Conservation (phyloP, 2,888 invertebrate genomes). For the Troides helena region DNA sequence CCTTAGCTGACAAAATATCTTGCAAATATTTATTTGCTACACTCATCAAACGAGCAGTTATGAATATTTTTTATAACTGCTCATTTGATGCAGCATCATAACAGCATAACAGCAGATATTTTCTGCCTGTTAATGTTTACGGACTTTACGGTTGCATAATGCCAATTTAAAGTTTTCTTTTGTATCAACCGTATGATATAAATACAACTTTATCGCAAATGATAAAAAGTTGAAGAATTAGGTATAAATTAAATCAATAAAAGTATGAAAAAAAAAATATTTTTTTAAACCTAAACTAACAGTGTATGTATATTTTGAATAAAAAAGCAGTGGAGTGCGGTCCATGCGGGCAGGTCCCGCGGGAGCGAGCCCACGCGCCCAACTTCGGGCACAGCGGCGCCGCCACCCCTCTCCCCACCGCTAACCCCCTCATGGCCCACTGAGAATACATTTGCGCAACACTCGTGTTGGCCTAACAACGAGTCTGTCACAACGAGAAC, state of each 20-base stretch:
- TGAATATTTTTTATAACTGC: too few species aligned
- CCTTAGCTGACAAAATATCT: constrained; percentile 63
- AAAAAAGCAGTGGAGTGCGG: constrained; percentile 52
- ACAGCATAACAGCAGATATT: too few species aligned
- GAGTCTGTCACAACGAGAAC: constrained; percentile 69
- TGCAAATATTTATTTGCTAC: constrained; percentile 20
- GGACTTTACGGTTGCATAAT: too few species aligned
- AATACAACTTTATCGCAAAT: too few species aligned
- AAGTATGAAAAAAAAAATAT: too few species aligned
- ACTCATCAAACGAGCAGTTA: not conserved
- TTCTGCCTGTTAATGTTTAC: too few species aligned
- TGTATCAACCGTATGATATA: too few species aligned
- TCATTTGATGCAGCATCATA: too few species aligned
- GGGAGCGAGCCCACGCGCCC: constrained; percentile 77
- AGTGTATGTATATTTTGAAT: constrained; percentile 7
- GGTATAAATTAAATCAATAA: too few species aligned
- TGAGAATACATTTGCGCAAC: constrained; percentile 80
- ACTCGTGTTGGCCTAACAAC: constrained; percentile 76
- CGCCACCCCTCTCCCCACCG: constrained; percentile 44
- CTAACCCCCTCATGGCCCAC: constrained; percentile 52
- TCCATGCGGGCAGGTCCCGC: constrained; percentile 63
- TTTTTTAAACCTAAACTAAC: too few species aligned
- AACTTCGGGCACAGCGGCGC: constrained; percentile 76
- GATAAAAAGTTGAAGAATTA: too few species aligned
- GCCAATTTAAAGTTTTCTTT: too few species aligned